Evolutionary conservation across 2,888 invertebrate species (phyloP).

Genomic region (Euphydryas editha): DNA sequence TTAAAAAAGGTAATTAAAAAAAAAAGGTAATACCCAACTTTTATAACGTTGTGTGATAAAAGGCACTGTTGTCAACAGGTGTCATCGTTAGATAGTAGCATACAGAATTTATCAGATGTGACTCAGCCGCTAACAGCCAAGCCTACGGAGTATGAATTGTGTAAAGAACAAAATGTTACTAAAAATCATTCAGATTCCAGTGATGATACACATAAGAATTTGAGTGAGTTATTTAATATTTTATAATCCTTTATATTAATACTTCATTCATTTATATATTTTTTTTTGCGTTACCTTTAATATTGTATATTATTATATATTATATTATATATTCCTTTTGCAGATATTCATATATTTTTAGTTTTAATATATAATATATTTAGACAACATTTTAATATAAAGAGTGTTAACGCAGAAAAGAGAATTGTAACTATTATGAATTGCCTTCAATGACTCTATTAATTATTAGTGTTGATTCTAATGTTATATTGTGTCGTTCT

Average conservation of each 20-base stretch:
- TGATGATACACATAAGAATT: constrained; percentile 77
- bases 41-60: background rate
- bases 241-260: constrained; percentile 2
- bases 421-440: too few relatives aligned
- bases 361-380: too few relatives aligned
- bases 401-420: too few relatives aligned
- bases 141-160: constrained; percentile 60
- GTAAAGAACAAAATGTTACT: constrained; percentile 53
- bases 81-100: constrained; percentile 78
- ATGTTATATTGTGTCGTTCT: too few relatives aligned
- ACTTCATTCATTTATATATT: background rate
- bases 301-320: too few relatives aligned
- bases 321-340: too few relatives aligned
- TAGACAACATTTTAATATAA: too few relatives aligned
- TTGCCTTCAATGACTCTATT: too few relatives aligned
- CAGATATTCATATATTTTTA: too few relatives aligned
- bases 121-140: constrained; percentile 77
- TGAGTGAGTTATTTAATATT: constrained; percentile 55
- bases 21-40: background rate
- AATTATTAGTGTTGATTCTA: too few relatives aligned
- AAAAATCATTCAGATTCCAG: constrained; percentile 71
- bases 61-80: constrained; percentile 58
- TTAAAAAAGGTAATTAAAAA: background rate
- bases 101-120: constrained; percentile 78
- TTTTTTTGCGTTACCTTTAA: background rate